phyloP scores from a whole-genome alignment of 1,140 invertebrate species.

The Chelonus insularis region DNA sequence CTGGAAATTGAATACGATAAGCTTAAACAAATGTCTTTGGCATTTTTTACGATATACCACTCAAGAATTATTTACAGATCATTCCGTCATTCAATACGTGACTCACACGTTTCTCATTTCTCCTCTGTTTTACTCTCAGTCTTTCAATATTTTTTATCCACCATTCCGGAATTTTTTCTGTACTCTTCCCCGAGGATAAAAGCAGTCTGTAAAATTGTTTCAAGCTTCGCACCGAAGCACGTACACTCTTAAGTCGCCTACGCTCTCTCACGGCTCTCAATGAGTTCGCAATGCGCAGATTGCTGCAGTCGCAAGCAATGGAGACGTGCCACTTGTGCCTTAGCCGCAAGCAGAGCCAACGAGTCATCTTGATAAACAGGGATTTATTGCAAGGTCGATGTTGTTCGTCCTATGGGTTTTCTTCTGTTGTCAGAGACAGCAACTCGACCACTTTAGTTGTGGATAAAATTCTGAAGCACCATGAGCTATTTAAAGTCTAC shows the following conservation, averaged over 20 bases:
- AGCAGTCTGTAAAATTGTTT: conserved; percentile 25
- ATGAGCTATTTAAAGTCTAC: not conserved
- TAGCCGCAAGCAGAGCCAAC: conserved; percentile 25
- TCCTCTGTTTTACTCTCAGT: not conserved
- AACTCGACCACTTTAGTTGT: not conserved
- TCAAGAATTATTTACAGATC: conserved; percentile 19
- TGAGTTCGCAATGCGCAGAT: not conserved
- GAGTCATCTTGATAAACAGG: conserved; percentile 37
- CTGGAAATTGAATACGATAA: conserved; percentile 27
- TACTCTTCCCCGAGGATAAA: conserved; percentile 9
- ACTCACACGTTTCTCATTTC: not conserved
- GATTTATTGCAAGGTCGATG: conserved; percentile 36
- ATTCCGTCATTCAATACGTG: conserved; percentile 1
- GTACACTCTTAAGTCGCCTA: conserved; percentile 29
- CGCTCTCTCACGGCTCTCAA: conserved; percentile 11
- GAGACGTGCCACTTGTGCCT: conserved; percentile 26
- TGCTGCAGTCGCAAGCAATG: conserved; percentile 2
- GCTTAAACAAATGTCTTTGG: conserved; percentile 19
- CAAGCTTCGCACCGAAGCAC: conserved; percentile 20
- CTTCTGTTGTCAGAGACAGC: not conserved
- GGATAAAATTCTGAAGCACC: not conserved
- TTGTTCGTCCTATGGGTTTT: conserved; percentile 25
- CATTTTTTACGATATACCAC: conserved; percentile 5
- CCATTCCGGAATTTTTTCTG: not conserved
- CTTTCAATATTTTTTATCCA: not conserved